These are phyloP conservation scores for Mesorhabditis sp. DNA, from an alignment of 2,888 invertebrate genomes.

Conservation along the genomic window DNA sequence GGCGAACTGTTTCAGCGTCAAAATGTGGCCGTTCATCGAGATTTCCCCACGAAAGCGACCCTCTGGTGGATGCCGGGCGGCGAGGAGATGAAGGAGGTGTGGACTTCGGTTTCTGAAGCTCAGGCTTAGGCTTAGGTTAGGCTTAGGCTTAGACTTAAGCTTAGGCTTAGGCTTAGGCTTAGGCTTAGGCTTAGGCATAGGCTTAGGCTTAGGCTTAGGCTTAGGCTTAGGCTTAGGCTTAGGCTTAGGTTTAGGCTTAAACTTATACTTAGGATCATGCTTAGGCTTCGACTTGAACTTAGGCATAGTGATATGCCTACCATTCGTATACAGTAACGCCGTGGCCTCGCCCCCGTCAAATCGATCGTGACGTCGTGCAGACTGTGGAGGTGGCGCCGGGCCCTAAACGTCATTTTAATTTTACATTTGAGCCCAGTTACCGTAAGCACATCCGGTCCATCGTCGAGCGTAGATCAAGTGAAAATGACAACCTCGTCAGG, in stretches of 20 bases:
- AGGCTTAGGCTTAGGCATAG: neutral
- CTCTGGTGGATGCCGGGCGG: slow-evolving; percentile 69
- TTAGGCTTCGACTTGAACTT: slow-evolving; percentile 61
- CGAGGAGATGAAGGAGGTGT: slow-evolving; percentile 79
- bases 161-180: neutral
- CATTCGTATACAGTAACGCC: slow-evolving; percentile 78
- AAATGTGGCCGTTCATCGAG: slow-evolving; percentile 79
- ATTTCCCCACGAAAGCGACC: slow-evolving; percentile 72
- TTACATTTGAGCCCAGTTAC: neutral
- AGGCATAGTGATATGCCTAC: slow-evolving; percentile 43
- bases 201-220: slow-evolving; percentile 28
- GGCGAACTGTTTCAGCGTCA: slow-evolving; percentile 69
- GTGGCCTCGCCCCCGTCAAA: slow-evolving; percentile 84
- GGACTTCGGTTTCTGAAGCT: slow-evolving; percentile 73
- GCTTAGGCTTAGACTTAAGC: neutral
- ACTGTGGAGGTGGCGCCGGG: slow-evolving; percentile 53
- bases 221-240: neutral
- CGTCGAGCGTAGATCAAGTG: neutral
- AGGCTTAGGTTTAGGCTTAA: neutral
- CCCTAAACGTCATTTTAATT: too few relatives aligned
- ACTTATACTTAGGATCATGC: neutral
- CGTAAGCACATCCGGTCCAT: neutral
- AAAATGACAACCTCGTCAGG: neutral
- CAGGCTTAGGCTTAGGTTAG: neutral
- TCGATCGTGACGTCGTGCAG: slow-evolving; percentile 79